phyloP scores from a whole-genome alignment of 2,797 vertebrate genomes.

The Brachymystax lenok region DNA sequence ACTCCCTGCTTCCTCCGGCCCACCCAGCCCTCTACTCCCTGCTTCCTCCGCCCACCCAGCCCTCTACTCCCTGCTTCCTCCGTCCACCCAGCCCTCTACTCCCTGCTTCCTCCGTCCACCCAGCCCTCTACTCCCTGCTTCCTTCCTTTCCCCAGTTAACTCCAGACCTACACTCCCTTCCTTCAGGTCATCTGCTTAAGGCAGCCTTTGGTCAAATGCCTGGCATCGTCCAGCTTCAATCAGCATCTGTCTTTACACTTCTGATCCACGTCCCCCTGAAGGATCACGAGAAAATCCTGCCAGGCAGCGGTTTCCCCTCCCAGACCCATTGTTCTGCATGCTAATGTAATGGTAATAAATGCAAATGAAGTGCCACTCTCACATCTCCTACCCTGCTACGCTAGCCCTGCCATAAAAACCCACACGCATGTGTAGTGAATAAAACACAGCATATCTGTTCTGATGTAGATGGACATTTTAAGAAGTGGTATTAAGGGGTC shows the following conservation, averaged over 20 bases:
- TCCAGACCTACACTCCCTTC: not conserved
- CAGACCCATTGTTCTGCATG: slow-evolving; percentile 29
- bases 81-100: too few species aligned
- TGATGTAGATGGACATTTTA: slow-evolving; percentile 21
- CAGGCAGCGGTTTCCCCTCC: slow-evolving; percentile 20
- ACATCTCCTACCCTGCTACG: slow-evolving; percentile 23
- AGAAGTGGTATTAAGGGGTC: slow-evolving; percentile 16
- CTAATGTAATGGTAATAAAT: slow-evolving; percentile 48
- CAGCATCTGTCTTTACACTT: slow-evolving; percentile 13
- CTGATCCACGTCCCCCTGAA: slow-evolving; percentile 34
- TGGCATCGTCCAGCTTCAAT: slow-evolving; percentile 15
- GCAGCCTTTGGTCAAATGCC: slow-evolving; percentile 26
- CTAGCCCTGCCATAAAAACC: not conserved
- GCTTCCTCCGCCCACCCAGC: too few species aligned
- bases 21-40: too few species aligned
- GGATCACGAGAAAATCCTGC: slow-evolving; percentile 29
- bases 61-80: too few species aligned
- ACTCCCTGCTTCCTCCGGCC: accelerated
- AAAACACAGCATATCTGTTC: slow-evolving; percentile 24
- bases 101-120: too few species aligned
- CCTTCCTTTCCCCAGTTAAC: too few species aligned
- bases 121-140: too few species aligned
- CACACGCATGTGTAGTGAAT: slow-evolving; percentile 38
- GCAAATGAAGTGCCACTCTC: slow-evolving; percentile 43
- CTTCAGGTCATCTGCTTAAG: slow-evolving; percentile 23